Conservation (phyloP, 2,797 vertebrate species). For the Pseudomugil tenellus region DNA sequence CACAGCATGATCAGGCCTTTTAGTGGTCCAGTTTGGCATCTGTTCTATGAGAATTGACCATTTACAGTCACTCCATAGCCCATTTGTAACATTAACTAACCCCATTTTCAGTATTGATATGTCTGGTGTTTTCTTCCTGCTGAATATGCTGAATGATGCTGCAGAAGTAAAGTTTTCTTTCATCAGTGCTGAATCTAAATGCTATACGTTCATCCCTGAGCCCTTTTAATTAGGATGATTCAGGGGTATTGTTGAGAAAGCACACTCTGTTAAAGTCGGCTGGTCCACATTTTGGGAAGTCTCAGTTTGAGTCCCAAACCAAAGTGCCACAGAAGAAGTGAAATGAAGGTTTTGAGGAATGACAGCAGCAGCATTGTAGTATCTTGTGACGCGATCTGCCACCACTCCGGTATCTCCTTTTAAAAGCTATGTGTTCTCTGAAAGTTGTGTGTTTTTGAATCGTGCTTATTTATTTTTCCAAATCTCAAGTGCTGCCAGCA, state of each 20-base stretch:
- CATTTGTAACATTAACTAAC: conserved; percentile 25
- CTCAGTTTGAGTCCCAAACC: conserved; percentile 47
- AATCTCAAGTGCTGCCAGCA: conserved; percentile 61
- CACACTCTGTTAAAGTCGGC: conserved; percentile 44
- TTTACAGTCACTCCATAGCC: conserved; percentile 29
- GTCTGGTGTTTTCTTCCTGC: conserved; percentile 8
- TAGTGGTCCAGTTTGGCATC: conserved; percentile 16
- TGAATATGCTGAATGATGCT: conserved; percentile 13
- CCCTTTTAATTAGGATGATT: conserved; percentile 32
- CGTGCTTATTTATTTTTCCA: conserved; percentile 66
- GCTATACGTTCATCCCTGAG: conserved; percentile 11
- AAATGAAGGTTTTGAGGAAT: conserved; percentile 42
- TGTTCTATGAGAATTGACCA: conserved; percentile 13
- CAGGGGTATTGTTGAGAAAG: conserved; percentile 49
- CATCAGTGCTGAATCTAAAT: conserved; percentile 5
- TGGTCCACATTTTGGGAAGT: conserved; percentile 12
- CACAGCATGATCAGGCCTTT: conserved; percentile 18
- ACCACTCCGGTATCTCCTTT: conserved; percentile 42
- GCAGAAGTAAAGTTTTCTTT: conserved; percentile 2
- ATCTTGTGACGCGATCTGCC: conserved; percentile 62
- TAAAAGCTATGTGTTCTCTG: conserved; percentile 55
- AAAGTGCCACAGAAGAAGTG: conserved; percentile 47
- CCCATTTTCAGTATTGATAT: conserved; percentile 8
- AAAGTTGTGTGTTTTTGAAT: conserved; percentile 12
- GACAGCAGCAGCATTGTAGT: conserved; percentile 41